Percentiles rank a stretch among this genome's conserved stretches.
Evolutionary conservation across 2,888 invertebrate species (phyloP).

Genomic region (Volucella inflata): DNA sequence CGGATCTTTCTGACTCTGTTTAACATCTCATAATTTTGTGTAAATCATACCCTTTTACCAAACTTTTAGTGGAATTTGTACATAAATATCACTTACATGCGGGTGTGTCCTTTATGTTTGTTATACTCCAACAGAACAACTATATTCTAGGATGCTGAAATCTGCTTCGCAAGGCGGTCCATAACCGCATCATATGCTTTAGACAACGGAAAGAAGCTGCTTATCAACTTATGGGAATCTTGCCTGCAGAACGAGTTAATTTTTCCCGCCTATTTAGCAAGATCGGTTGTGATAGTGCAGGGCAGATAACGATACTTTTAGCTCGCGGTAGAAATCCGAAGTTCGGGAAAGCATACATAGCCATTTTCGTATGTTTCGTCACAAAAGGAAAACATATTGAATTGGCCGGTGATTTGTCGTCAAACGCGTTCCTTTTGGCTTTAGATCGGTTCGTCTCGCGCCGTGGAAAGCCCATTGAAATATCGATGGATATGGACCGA

Average conservation of each 20-base stretch:
- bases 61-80: neutral
- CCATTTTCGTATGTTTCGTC: slow-evolving; percentile 43
- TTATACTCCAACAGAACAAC: slow-evolving; percentile 16
- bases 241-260: slow-evolving; percentile 36
- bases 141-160: too few species aligned
- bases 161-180: slow-evolving; percentile 34
- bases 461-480: slow-evolving; percentile 42
- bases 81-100: slow-evolving; percentile 24
- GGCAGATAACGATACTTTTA: neutral
- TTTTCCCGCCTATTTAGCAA: slow-evolving; percentile 47
- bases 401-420: slow-evolving; percentile 36
- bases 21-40: slow-evolving; percentile 41
- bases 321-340: too few species aligned
- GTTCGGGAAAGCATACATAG: slow-evolving; percentile 35
- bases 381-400: slow-evolving; percentile 54
- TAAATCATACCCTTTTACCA: slow-evolving; percentile 5
- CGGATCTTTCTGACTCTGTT: slow-evolving; percentile 14
- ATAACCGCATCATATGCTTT: slow-evolving; percentile 39
- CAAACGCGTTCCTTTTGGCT: slow-evolving; percentile 26
- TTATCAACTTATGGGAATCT: slow-evolving; percentile 50
- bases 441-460: slow-evolving; percentile 28
- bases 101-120: slow-evolving; percentile 5
- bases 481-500: slow-evolving; percentile 21
- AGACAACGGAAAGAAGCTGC: slow-evolving; percentile 18
- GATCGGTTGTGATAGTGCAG: slow-evolving; percentile 39